A percentile compares a stretch with the other conserved stretches of the same genome.
Evolutionary conservation across 2,888 invertebrate genomes (phyloP).

Genomic region (Thysanoteuthis rhombus): DNA sequence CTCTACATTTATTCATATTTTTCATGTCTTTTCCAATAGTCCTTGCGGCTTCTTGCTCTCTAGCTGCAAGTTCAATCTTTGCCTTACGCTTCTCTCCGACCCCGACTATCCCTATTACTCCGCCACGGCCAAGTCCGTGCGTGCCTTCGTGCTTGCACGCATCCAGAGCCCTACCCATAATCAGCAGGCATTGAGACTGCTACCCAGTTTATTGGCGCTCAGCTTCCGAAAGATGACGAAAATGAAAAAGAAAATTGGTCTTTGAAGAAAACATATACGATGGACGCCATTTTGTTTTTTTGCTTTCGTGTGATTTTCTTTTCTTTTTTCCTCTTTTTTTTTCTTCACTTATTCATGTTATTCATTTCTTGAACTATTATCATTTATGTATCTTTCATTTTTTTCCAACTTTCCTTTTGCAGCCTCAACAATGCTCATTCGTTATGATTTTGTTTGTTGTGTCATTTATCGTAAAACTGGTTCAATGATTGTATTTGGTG

Average conservation of each 20-base stretch:
- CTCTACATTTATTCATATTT: not conserved
- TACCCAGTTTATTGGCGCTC: conserved; percentile 12
- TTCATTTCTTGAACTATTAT: not conserved
- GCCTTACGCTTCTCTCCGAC: not conserved
- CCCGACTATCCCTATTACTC: not conserved
- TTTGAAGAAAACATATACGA: not conserved
- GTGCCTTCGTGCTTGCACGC: conserved; percentile 12
- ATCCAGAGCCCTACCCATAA: not conserved
- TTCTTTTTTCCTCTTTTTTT: not conserved
- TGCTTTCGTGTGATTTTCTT: not conserved
- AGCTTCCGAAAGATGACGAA: not conserved
- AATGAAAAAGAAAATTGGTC: not conserved
- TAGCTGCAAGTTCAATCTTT: not conserved
- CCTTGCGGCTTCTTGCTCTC: not conserved
- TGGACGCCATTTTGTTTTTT: not conserved
- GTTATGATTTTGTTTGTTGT: conserved; percentile 12
- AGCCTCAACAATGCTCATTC: not conserved
- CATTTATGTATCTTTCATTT: not conserved
- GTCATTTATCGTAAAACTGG: not conserved
- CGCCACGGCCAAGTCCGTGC: not conserved
- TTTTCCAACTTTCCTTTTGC: not conserved
- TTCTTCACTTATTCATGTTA: not conserved
- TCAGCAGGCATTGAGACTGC: not conserved
- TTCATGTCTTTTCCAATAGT: not conserved
- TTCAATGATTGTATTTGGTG: not conserved